Evolutionary conservation across 2,113 vertebrate species (phyloP).

Genomic region (Ranitomeya imitator): DNA sequence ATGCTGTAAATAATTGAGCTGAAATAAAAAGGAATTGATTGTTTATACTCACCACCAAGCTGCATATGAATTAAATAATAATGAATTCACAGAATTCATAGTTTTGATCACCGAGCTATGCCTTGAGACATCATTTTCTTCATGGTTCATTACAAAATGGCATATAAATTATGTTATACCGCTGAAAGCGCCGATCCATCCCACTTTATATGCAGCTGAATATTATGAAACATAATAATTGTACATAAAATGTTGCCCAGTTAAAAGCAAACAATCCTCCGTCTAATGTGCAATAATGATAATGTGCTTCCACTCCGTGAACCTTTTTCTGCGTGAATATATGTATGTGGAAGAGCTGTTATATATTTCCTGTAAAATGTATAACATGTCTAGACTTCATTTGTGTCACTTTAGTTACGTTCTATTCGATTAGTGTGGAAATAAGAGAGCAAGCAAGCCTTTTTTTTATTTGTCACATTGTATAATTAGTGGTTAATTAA

Average conservation of each 20-base stretch:
- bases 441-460: background rate
- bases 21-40: slow-evolving; percentile 17
- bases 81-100: slow-evolving; percentile 37
- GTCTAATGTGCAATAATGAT: slow-evolving; percentile 41
- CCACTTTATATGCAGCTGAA: slow-evolving; percentile 28
- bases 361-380: background rate
- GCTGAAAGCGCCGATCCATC: background rate
- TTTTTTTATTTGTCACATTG: background rate
- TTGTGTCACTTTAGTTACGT: slow-evolving; percentile 18
- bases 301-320: background rate
- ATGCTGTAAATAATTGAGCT: background rate
- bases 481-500: background rate
- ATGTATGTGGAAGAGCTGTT: background rate
- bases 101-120: slow-evolving; percentile 19
- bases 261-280: slow-evolving; percentile 29
- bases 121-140: slow-evolving; percentile 46
- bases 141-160: slow-evolving; percentile 47
- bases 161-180: slow-evolving; percentile 33
- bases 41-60: slow-evolving; percentile 4
- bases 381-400: background rate
- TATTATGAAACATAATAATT: slow-evolving; percentile 22
- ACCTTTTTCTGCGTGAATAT: background rate
- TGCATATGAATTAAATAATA: slow-evolving; percentile 33
- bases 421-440: background rate
- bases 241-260: slow-evolving; percentile 13